Percentiles rank a stretch among this genome's conserved stretches.
phyloP scores from a whole-genome alignment of 2,113 vertebrate species.

The Astur gentilis region DNA sequence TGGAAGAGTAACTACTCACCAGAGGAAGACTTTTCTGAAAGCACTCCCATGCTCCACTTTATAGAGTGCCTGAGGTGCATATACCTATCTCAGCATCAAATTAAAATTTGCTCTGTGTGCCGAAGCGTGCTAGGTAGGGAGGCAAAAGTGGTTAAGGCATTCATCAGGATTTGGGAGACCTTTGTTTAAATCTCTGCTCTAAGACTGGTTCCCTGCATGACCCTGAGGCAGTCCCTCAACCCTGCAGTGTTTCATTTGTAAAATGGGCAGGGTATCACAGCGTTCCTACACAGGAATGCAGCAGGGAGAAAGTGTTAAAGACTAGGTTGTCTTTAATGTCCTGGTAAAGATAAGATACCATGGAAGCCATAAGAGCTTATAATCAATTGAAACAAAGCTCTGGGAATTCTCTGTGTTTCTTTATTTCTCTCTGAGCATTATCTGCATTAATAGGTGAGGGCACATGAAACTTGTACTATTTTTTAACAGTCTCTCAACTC shows the following conservation, averaged over 20 bases:
- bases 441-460: neutral
- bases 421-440: neutral
- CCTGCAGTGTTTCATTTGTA: constrained; percentile 50
- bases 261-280: neutral
- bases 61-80: neutral
- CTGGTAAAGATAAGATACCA: constrained; percentile 32
- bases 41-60: neutral
- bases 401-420: neutral
- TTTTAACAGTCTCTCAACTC: neutral
- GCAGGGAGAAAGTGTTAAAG: constrained; percentile 29
- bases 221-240: constrained; percentile 17
- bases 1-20: neutral
- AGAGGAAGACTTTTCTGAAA: neutral
- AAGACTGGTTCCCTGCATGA: neutral
- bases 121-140: neutral
- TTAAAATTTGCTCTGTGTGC: neutral
- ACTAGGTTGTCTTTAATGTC: constrained; percentile 4
- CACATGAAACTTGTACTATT: neutral
- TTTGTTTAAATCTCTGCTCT: neutral
- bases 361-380: neutral
- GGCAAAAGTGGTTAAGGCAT: neutral
- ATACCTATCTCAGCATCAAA: neutral
- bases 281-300: constrained; percentile 6
- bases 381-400: constrained; percentile 2
- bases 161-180: neutral